Conservation (phyloP, 2,113 vertebrate species). For the Centropus unirufus region DNA sequence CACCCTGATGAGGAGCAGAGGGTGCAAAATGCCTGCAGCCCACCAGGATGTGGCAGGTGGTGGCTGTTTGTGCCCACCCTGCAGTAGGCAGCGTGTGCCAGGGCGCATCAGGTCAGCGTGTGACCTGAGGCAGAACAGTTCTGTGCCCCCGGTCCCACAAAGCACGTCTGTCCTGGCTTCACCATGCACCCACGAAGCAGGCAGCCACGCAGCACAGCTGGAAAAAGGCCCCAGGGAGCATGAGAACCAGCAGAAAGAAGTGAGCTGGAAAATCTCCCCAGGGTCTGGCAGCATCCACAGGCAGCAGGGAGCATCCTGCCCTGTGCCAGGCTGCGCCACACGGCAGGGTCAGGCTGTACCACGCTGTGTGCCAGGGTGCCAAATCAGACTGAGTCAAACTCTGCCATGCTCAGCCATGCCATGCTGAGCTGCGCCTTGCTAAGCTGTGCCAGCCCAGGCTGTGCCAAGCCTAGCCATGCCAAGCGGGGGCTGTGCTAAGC, state of each 20-base stretch:
- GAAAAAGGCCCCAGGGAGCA: slow-evolving; percentile 10
- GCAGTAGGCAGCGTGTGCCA: fast-evolving
- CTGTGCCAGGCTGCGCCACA: not conserved
- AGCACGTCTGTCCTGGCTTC: not conserved
- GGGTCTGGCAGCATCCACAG: not conserved
- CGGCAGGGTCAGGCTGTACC: not conserved
- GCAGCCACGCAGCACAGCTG: fast-evolving
- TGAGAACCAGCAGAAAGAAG: not conserved
- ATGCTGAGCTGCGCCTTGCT: not conserved
- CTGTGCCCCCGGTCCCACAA: not conserved
- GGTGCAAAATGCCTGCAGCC: not conserved
- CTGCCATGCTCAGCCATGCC: not conserved
- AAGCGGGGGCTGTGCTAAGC: not conserved
- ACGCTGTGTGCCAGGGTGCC: not conserved
- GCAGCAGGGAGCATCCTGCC: not conserved
- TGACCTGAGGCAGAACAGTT: fast-evolving
- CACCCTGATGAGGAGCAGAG: not conserved
- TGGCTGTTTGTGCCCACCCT: not conserved
- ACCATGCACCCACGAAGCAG: fast-evolving
- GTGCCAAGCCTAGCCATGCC: not conserved
- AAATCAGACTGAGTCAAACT: not conserved
- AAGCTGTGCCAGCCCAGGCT: not conserved
- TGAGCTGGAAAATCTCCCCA: slow-evolving; percentile 35
- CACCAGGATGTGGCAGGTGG: fast-evolving
- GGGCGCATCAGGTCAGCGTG: not conserved